Conservation (phyloP, 2,797 vertebrate genomes). For the Ctenosaura bakeri region DNA sequence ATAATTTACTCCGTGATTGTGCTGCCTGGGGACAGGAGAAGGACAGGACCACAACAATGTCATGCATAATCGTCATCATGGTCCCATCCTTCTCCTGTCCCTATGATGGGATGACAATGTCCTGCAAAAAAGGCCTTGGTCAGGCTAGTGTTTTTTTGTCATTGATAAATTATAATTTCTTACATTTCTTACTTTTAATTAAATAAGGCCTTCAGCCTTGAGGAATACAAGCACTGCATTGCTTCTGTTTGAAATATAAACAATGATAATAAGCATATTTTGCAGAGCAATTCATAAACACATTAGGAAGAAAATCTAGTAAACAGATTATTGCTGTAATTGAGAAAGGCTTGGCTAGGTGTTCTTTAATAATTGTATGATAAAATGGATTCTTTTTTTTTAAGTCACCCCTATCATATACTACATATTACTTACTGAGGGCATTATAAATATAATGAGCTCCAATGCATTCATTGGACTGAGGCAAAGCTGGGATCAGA, state of each 20-base stretch:
- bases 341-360: constrained; percentile 6
- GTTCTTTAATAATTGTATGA: constrained; percentile 17
- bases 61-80: too few relatives aligned
- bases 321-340: constrained; percentile 24
- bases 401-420: background rate
- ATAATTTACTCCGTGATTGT: too few relatives aligned
- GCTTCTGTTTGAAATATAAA: background rate
- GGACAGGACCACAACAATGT: too few relatives aligned
- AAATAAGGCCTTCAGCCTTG: background rate
- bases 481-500: background rate
- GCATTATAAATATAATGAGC: background rate
- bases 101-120: too few relatives aligned
- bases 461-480: background rate
- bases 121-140: too few relatives aligned
- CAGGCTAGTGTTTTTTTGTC: background rate
- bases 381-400: background rate
- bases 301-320: constrained; percentile 15
- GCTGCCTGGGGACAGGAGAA: too few relatives aligned
- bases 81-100: too few relatives aligned
- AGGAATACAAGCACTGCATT: background rate
- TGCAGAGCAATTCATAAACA: too few relatives aligned
- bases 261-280: too few relatives aligned
- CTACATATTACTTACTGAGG: background rate
- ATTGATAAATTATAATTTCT: background rate
- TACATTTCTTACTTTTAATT: background rate